These are phyloP conservation scores for Diploptera punctata DNA, from an alignment of 2,888 invertebrate species.

Conservation along the genomic window DNA sequence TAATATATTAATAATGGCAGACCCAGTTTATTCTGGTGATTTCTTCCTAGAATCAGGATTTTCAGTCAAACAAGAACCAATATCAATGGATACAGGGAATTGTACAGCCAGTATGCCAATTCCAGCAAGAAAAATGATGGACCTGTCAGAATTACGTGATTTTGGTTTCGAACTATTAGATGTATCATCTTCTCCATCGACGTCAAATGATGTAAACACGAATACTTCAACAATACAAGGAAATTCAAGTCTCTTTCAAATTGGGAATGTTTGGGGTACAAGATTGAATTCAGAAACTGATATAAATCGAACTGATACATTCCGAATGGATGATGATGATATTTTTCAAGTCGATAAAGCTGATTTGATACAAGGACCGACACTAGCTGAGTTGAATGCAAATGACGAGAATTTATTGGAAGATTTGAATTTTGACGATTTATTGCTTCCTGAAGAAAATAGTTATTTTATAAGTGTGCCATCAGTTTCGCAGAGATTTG, in stretches of 20 bases:
- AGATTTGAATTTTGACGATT: slow-evolving; percentile 86
- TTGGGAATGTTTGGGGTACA: slow-evolving; percentile 52
- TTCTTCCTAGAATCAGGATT: slow-evolving; percentile 68
- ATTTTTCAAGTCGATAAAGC: slow-evolving; percentile 80
- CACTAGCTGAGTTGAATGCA: slow-evolving; percentile 83
- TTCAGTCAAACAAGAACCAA: slow-evolving; percentile 68
- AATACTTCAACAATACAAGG: slow-evolving; percentile 51
- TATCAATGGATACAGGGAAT: slow-evolving; percentile 54
- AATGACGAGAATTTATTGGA: slow-evolving; percentile 83
- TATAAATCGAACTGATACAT: slow-evolving; percentile 51
- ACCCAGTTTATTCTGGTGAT: slow-evolving; percentile 65
- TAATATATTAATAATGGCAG: slow-evolving; percentile 59
- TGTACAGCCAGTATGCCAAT: slow-evolving; percentile 69
- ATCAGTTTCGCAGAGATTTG: slow-evolving; percentile 43
- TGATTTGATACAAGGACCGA: slow-evolving; percentile 83
- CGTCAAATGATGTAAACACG: slow-evolving; percentile 48
- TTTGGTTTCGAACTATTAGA: slow-evolving; percentile 64
- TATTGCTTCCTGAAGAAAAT: slow-evolving; percentile 73
- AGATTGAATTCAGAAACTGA: slow-evolving; percentile 31
- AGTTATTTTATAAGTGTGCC: slow-evolving; percentile 59
- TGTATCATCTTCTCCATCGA: slow-evolving; percentile 62
- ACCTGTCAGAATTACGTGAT: slow-evolving; percentile 54
- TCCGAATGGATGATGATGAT: slow-evolving; percentile 85
- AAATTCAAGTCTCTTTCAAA: slow-evolving; percentile 55
- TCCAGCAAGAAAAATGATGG: slow-evolving; percentile 61